Base-by-base conservation (phyloP, 2,888 invertebrate species). In the Stenodema calcarata region DNA sequence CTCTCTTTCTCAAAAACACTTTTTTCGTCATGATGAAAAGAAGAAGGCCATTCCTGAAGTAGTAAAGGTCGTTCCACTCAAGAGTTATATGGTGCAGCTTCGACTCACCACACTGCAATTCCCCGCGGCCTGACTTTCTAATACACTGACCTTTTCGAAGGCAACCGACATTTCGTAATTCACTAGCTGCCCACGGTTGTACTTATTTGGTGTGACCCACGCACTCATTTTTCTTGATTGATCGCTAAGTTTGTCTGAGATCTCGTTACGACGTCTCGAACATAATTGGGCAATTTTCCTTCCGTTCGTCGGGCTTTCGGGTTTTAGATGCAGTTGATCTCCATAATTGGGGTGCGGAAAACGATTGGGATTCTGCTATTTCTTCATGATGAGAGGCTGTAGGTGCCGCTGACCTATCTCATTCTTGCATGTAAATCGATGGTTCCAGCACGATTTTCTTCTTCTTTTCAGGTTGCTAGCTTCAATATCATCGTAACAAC, bases 61-160 rank as follows among this genome's bases (percentile, higher is more conserved):
- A 23, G 62, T 62, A 62, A 62, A 62, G 62, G 62, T 62, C 62
- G 62, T 62, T 62, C 62, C 62, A 23, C 62, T 62, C 62, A 47
- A 14, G n/a, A 54, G 62, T 62, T 62, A 62, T 62, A 62, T 23
- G 27, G 62, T 62, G 62, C 62, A 62, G 62, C 62, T 50, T 50
- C 62, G 62, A 62, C 62, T 73, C 35, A 35, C 73, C 73, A 18
- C 73, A 4, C 7, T 73, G 73, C 73, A 41, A 78, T 41, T 78
- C 27, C 44, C 44, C 3, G 18, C 18, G 18, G 78, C 16, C 41
- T 35, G 44, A 78, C 78, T 78, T 78, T 78, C 78, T 78, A 78
- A 78, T 78, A 44, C 78, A 78, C 78, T 78, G 78, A 78, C 78
- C 78, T 78, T 78, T 78, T 44, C 30, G 28, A 62, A 62, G 62